A percentile compares a stretch with the other conserved stretches of the same genome.
Evolutionary conservation across 1,140 invertebrate genomes (phyloP).

Genomic region (Pachypsylla venusta): DNA sequence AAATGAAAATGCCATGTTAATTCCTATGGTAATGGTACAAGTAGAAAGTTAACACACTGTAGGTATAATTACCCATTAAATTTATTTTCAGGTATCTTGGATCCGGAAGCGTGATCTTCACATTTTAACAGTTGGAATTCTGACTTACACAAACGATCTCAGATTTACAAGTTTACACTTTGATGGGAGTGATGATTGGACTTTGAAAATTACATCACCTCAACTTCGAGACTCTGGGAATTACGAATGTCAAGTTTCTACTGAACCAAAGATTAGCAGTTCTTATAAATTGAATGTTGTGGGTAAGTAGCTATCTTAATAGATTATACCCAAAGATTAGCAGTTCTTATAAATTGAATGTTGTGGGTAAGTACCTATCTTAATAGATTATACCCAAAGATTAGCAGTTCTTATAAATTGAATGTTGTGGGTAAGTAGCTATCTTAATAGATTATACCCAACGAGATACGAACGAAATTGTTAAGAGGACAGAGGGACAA

Average conservation of each 20-base stretch:
- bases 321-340: conserved; percentile 36
- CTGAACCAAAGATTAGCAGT: conserved; percentile 36
- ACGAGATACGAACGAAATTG: no score
- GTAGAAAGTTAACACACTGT: no score
- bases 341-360: conserved; percentile 25
- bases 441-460: conserved; percentile 24
- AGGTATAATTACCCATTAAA: neutral
- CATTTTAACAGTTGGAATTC: conserved; percentile 70
- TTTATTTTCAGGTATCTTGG: conserved; percentile 61
- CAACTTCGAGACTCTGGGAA: conserved; percentile 70
- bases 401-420: conserved; percentile 29
- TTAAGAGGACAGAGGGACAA: no score
- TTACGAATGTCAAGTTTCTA: conserved; percentile 61
- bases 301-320: conserved; percentile 19
- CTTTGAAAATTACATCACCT: conserved; percentile 72
- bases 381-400: conserved; percentile 33
- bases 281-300: conserved; percentile 25
- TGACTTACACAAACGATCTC: conserved; percentile 74
- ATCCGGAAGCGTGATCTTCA: conserved; percentile 79
- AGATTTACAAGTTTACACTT: conserved; percentile 71
- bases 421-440: conserved; percentile 25
- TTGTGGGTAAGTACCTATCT: conserved; percentile 23
- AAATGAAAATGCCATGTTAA: no score
- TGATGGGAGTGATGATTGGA: conserved; percentile 79
- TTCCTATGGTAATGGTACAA: no score